Percentiles rank a stretch among this genome's conserved stretches.
Conservation (phyloP, 2,797 vertebrate genomes). For the Geotrypetes seraphini region DNA sequence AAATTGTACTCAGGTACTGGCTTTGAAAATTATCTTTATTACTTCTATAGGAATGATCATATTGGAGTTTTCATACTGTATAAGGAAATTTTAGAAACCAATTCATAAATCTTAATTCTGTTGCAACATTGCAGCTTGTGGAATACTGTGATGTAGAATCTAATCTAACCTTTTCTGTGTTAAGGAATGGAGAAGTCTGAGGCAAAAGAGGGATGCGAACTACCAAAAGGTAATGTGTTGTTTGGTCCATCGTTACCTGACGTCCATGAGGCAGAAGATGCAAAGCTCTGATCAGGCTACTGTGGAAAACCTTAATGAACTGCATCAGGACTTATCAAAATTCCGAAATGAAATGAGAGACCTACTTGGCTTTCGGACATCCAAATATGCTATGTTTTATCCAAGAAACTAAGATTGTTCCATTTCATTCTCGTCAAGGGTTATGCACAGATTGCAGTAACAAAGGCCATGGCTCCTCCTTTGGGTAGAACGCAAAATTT, state of each 20-base stretch:
- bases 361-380: slow-evolving; percentile 92
- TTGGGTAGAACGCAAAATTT: too few relatives aligned
- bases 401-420: slow-evolving; percentile 73
- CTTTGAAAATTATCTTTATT: too few relatives aligned
- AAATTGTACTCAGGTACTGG: too few relatives aligned
- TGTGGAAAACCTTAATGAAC: slow-evolving; percentile 91
- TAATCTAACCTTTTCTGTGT: slow-evolving; percentile 25
- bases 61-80: too few relatives aligned
- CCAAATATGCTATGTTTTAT: slow-evolving; percentile 98
- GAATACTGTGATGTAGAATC: too few relatives aligned
- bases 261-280: slow-evolving; percentile 94
- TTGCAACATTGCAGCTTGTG: too few relatives aligned
- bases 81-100: too few relatives aligned
- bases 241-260: slow-evolving; percentile 93
- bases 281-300: slow-evolving; percentile 95
- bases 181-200: slow-evolving; percentile 94
- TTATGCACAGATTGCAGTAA: too few relatives aligned
- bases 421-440: too few relatives aligned
- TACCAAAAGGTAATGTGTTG: slow-evolving; percentile 99
- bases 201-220: slow-evolving; percentile 90
- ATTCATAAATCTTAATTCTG: too few relatives aligned
- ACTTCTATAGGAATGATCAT: too few relatives aligned
- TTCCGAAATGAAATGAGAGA: slow-evolving; percentile 97
- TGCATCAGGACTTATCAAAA: slow-evolving; percentile 92
- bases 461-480: too few relatives aligned